Percentiles rank a stretch among this genome's conserved stretches.
Evolutionary conservation across 2,797 vertebrate species (phyloP).

Genomic region (Loriculus beryllinus): DNA sequence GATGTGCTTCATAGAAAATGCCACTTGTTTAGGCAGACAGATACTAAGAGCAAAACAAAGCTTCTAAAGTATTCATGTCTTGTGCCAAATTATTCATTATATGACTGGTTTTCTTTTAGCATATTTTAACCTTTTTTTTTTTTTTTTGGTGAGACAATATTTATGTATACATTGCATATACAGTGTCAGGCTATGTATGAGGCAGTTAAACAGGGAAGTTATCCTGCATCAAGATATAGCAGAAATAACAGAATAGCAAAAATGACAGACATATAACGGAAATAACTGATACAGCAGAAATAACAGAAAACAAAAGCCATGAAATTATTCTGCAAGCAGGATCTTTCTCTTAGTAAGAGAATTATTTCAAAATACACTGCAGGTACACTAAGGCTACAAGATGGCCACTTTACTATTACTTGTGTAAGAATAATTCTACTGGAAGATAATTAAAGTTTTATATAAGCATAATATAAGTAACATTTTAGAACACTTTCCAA

Average conservation of each 20-base stretch:
- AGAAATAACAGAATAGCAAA: not conserved
- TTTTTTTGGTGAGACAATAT: not conserved
- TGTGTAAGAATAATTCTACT: not conserved
- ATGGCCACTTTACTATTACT: not conserved
- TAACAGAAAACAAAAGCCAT: not conserved
- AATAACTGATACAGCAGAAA: not conserved
- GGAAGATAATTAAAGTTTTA: not conserved
- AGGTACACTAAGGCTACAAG: not conserved
- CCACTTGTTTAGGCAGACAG: not conserved
- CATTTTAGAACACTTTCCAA: not conserved
- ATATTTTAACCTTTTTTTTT: not conserved
- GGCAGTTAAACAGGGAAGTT: not conserved
- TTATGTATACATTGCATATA: not conserved
- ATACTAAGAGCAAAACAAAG: not conserved
- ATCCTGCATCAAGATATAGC: not conserved
- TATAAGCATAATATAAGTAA: not conserved
- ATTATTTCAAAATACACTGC: not conserved
- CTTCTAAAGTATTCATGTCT: not conserved
- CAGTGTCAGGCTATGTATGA: not conserved
- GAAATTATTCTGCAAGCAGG: not conserved
- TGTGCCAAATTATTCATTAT: not conserved
- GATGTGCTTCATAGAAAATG: not conserved
- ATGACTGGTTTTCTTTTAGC: not conserved
- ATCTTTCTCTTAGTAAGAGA: not conserved
- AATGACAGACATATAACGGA: not conserved